These are phyloP conservation scores for Chromoteleia sp. DNA, from an alignment of 2,888 invertebrate species.

Conservation along the genomic window DNA sequence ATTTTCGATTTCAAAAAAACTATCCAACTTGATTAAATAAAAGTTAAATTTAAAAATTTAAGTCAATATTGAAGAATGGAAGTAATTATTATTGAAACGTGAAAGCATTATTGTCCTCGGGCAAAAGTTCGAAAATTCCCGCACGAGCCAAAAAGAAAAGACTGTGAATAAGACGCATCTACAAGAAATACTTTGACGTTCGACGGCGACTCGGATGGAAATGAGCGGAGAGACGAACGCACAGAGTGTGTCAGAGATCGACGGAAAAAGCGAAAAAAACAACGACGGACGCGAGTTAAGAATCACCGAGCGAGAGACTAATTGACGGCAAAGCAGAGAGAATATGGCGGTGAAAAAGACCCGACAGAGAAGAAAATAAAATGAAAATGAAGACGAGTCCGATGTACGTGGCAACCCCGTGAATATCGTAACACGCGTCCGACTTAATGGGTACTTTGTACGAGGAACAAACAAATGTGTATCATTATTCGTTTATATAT, in stretches of 20 bases:
- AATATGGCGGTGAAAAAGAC: conserved; percentile 67
- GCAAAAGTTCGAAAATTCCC: neutral
- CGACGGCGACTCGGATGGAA: conserved; percentile 34
- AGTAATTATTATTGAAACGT: conserved; percentile 3
- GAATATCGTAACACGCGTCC: conserved; percentile 74
- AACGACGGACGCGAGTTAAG: conserved; percentile 52
- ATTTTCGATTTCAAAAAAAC: too few relatives aligned
- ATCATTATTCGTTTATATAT: conserved; percentile 43
- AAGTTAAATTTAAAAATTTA: neutral
- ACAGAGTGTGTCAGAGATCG: conserved; percentile 41
- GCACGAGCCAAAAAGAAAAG: conserved; percentile 26
- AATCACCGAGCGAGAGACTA: conserved; percentile 76
- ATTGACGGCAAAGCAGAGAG: conserved; percentile 76
- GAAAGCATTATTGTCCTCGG: neutral
- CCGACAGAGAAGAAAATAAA: conserved; percentile 64
- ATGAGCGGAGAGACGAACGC: conserved; percentile 39
- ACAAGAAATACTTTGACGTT: conserved; percentile 52
- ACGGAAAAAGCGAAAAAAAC: conserved; percentile 42
- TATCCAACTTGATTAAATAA: neutral
- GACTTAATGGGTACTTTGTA: conserved; percentile 77
- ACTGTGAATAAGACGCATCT: neutral
- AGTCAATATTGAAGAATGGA: neutral
- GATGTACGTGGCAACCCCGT: conserved; percentile 73
- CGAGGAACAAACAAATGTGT: conserved; percentile 54
- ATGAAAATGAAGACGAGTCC: conserved; percentile 67